Conservation (phyloP, 1,140 invertebrate species). For the Drosophila micromelanica region DNA sequence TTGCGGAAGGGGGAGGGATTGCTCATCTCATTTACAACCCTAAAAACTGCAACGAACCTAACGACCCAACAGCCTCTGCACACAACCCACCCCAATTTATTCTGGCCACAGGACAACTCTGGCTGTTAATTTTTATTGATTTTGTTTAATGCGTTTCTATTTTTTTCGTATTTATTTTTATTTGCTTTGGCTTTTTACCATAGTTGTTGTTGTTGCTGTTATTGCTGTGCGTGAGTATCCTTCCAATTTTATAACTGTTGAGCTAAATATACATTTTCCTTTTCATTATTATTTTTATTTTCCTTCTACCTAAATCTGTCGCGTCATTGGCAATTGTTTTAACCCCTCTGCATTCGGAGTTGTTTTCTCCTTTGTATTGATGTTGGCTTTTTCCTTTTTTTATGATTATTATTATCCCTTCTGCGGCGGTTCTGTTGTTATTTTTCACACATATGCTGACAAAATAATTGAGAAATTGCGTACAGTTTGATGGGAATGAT, state of each 20-base stretch:
- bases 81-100: conserved; percentile 14
- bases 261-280: conserved; percentile 38
- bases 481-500: neutral
- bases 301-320: conserved; percentile 58
- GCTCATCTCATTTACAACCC: conserved; percentile 7
- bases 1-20: neutral
- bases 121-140: conserved; percentile 80
- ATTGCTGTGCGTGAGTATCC: conserved; percentile 25
- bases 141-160: conserved; percentile 74
- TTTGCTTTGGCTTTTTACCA: conserved; percentile 59
- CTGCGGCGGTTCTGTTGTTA: conserved; percentile 56
- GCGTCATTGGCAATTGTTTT: conserved; percentile 75
- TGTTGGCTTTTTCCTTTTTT: conserved; percentile 39
- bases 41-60: conserved; percentile 6
- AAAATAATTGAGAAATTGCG: conserved; percentile 74
- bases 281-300: conserved; percentile 38
- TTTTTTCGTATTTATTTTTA: conserved; percentile 77
- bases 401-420: conserved; percentile 78
- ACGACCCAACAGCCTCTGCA: neutral
- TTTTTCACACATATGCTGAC: conserved; percentile 78
- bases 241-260: conserved; percentile 21
- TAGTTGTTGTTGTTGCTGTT: conserved; percentile 17
- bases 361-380: conserved; percentile 1
- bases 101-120: conserved; percentile 22
- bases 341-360: conserved; percentile 28